Base-by-base conservation (phyloP, 1,140 invertebrate genomes). In the Drosophila simulans region DNA sequence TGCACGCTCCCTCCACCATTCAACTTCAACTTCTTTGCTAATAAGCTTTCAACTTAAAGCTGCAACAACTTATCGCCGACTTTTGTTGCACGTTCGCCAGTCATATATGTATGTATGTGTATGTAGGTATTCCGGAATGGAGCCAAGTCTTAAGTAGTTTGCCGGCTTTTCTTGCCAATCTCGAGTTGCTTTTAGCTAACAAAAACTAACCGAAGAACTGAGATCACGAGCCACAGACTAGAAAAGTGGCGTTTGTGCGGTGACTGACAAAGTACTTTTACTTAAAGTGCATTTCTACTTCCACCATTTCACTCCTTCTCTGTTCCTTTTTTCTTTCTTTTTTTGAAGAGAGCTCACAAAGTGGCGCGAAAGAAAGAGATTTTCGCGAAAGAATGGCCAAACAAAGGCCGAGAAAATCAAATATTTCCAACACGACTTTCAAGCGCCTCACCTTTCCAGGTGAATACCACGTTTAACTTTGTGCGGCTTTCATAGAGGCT, bases 231-330 rank as follows among this genome's bases (percentile, higher is more conserved):
- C 17, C 42, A 54, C 35, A 31, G 58, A 22, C n/a, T 42, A 12
- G 39, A 25, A 39, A 37, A 35, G 57, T 22, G 42, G 15, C 20
- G 10, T 45, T 39, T 10, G 40, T 20, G 15, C 11, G 27, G 31
- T 17, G 20, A 70, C 65, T 70, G 80, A 75, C 77, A 86, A 85
- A 85, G 82, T 82, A 88, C 80, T 86, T 76, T 80, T 66, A 86
- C 59, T 85, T 85, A 69, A 69, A 86, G 78, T 85, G 82, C 82
- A 78, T 81, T 86, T 78, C 56, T 62, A 17, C 62, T 52, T 31
- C 51, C 49, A 42, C 37, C 11, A 39, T 13, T 39, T 34, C 34
- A 13, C 49, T 42, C 57, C 31, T 52, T 54, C 45, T 45, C 70
- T 70, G 77, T 31, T 74, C 3, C 0, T 22, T 22, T 22, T 2